Evolutionary conservation across 1,140 invertebrate genomes (phyloP).

Genomic region (Papilio dardanus): DNA sequence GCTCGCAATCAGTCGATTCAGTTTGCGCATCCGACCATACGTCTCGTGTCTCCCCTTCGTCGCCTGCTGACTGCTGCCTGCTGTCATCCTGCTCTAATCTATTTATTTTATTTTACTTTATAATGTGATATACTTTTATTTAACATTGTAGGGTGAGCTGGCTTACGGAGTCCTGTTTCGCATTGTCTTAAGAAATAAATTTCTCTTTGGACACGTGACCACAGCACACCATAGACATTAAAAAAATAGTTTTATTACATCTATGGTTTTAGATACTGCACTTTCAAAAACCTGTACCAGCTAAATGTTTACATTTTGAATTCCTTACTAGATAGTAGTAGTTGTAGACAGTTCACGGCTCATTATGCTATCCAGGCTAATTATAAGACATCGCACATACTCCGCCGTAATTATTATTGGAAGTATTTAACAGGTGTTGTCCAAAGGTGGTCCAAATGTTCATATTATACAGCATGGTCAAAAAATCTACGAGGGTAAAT

Average conservation of each 20-base stretch:
- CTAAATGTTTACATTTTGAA: background rate
- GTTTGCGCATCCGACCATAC: slow-evolving; percentile 68
- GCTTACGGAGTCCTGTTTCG: no score
- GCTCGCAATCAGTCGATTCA: slow-evolving; percentile 68
- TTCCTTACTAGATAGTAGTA: background rate
- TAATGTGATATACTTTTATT: slow-evolving; percentile 2
- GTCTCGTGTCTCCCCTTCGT: slow-evolving; percentile 49
- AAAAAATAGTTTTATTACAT: no score
- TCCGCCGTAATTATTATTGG: background rate
- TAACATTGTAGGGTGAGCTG: no score
- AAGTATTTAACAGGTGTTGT: slow-evolving; percentile 22
- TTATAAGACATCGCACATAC: slow-evolving; percentile 21
- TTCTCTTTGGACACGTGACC: no score
- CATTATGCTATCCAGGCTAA: background rate
- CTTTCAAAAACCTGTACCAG: no score
- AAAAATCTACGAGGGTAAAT: background rate
- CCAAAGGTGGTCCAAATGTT: slow-evolving; percentile 10
- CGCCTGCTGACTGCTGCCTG: slow-evolving; percentile 44
- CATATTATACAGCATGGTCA: slow-evolving; percentile 14
- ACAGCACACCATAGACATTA: no score
- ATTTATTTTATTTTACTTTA: slow-evolving; percentile 19
- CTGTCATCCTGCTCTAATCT: slow-evolving; percentile 32
- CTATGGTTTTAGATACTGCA: no score
- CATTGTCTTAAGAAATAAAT: no score
- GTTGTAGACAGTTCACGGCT: background rate